phyloP scores from a whole-genome alignment of 1,140 invertebrate species.

The Zaprionus vittiger region DNA sequence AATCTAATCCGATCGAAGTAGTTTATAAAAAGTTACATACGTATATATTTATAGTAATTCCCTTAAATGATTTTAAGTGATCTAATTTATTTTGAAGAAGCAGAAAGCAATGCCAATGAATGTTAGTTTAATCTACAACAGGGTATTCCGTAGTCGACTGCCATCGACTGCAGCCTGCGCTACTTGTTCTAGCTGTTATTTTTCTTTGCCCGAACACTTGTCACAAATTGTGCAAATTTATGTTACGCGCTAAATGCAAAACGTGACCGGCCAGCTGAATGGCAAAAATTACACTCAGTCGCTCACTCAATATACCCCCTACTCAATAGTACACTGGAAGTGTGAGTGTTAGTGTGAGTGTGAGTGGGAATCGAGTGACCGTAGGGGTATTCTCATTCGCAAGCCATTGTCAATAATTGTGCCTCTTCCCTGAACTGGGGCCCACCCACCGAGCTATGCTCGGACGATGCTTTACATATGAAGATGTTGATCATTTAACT shows the following conservation, averaged over 20 bases:
- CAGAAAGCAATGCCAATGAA: neutral
- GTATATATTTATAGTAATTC: neutral
- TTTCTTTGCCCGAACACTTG: conserved; percentile 64
- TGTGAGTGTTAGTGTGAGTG: conserved; percentile 4
- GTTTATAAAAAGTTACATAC: too few relatives aligned
- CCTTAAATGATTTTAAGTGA: neutral
- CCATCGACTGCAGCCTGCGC: neutral
- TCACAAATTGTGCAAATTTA: conserved; percentile 82
- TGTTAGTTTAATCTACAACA: neutral
- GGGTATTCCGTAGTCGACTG: neutral
- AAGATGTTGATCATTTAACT: neutral
- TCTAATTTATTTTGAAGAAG: neutral
- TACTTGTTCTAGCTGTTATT: conserved; percentile 14
- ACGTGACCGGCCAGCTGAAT: conserved; percentile 79
- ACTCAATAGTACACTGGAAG: neutral
- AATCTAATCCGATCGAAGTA: too few relatives aligned
- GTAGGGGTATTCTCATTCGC: conserved; percentile 5
- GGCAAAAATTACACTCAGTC: conserved; percentile 68
- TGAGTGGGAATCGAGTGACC: conserved; percentile 7
- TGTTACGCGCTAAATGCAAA: conserved; percentile 81
- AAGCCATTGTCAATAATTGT: conserved; percentile 65
- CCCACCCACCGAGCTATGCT: conserved; percentile 63
- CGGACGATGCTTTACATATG: neutral
- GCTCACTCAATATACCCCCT: neutral
- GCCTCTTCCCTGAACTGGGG: conserved; percentile 58